Conservation (phyloP, 1,140 invertebrate species). For the Drosophila albomicans region DNA sequence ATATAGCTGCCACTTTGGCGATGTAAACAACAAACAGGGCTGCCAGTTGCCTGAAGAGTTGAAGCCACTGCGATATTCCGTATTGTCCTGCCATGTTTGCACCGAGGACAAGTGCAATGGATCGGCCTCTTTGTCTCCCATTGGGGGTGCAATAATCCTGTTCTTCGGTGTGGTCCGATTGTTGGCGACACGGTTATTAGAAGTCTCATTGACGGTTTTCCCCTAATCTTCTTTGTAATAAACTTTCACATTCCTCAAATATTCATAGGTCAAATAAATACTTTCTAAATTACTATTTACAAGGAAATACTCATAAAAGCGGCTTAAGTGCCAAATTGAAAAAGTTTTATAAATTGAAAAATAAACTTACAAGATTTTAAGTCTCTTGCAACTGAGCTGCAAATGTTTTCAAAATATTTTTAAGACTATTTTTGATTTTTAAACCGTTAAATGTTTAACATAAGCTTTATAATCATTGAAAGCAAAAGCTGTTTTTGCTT, state of each 20-base stretch:
- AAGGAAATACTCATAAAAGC: constrained; percentile 9
- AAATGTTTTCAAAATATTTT: too few species aligned
- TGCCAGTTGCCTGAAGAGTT: too few species aligned
- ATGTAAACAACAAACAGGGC: too few species aligned
- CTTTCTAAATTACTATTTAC: background rate
- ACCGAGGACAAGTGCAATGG: constrained; percentile 74
- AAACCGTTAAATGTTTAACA: background rate
- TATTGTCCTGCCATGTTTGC: constrained; percentile 80
- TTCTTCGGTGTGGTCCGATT: constrained; percentile 76
- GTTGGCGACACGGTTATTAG: constrained; percentile 52
- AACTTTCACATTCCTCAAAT: too few species aligned
- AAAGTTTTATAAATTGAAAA: too few species aligned
- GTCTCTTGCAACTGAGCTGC: too few species aligned
- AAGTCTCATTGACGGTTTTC: background rate
- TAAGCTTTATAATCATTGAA: background rate
- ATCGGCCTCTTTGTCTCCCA: constrained; percentile 58
- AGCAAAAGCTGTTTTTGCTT: constrained; percentile 42
- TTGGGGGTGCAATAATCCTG: constrained; percentile 62
- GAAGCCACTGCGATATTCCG: too few species aligned
- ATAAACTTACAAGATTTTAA: too few species aligned
- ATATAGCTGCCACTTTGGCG: constrained; percentile 16
- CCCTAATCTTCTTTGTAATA: too few species aligned
- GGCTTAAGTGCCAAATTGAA: constrained; percentile 19
- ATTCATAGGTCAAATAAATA: too few species aligned
- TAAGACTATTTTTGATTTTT: too few species aligned